Percentiles rank a stretch among this genome's conserved stretches.
Evolutionary conservation across 2,113 vertebrate genomes (phyloP).

Genomic region (Takifugu bimaculatus): DNA sequence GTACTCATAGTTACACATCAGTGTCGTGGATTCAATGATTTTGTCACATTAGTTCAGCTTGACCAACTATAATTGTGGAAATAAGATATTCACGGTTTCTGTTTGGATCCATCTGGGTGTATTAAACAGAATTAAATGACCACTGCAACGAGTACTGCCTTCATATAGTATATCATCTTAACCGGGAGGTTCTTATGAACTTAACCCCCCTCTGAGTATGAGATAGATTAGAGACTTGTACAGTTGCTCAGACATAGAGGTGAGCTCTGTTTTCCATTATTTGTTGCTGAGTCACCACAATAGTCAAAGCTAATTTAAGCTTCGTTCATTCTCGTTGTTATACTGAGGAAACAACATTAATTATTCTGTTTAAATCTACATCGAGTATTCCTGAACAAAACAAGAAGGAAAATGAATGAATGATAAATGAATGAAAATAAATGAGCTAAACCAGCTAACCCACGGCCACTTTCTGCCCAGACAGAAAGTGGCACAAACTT

Average conservation of each 20-base stretch:
- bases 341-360: no score
- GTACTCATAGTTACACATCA: slow-evolving; percentile 1
- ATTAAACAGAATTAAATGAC: slow-evolving; percentile 57
- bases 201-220: slow-evolving; percentile 39
- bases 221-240: slow-evolving; percentile 30
- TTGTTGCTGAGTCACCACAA: no score
- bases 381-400: no score
- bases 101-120: slow-evolving; percentile 42
- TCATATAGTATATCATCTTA: slow-evolving; percentile 42
- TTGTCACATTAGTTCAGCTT: background rate
- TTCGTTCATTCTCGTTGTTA: no score
- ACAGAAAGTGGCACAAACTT: no score
- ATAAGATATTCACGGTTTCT: slow-evolving; percentile 44
- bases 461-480: no score
- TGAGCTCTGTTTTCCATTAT: background rate
- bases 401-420: no score
- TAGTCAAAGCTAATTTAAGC: no score
- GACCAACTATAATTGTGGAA: slow-evolving; percentile 22
- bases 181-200: slow-evolving; percentile 30
- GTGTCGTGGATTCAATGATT: no score
- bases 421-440: no score
- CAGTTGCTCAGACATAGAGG: slow-evolving; percentile 13
- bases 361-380: no score
- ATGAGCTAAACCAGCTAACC: no score
- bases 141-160: slow-evolving; percentile 28